A percentile compares a stretch with the other conserved stretches of the same genome.
phyloP scores from a whole-genome alignment of 2,113 vertebrate species.

The Grammomys surdaster region DNA sequence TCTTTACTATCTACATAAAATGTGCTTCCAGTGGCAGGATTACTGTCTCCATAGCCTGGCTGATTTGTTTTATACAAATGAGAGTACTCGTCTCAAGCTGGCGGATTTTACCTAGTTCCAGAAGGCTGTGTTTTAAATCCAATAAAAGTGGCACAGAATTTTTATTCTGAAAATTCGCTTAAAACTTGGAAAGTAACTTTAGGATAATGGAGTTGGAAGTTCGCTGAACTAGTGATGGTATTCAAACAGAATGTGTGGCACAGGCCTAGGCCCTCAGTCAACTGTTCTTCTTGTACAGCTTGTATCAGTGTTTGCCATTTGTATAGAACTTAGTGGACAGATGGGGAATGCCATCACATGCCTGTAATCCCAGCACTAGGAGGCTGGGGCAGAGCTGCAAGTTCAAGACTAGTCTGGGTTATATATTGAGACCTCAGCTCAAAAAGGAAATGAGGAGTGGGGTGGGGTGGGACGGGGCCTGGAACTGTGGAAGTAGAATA shows the following conservation, averaged over 20 bases:
- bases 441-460: not conserved
- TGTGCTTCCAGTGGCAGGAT: not conserved
- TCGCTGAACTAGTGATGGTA: not conserved
- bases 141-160: not conserved
- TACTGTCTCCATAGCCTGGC: not conserved
- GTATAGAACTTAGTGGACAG: not conserved
- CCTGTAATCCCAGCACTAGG: too few relatives aligned
- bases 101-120: constrained; percentile 27
- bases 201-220: not conserved
- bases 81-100: not conserved
- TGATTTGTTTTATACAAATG: not conserved
- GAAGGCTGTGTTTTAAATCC: constrained; percentile 7
- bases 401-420: not conserved
- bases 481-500: not conserved
- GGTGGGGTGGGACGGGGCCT: too few relatives aligned
- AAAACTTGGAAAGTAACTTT: not conserved
- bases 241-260: not conserved
- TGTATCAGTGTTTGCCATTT: not conserved
- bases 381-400: not conserved
- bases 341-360: not conserved
- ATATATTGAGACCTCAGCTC: not conserved
- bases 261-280: not conserved
- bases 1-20: not conserved
- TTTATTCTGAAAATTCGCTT: not conserved
- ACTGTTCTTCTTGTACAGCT: not conserved